phyloP scores from a whole-genome alignment of 1,140 invertebrate genomes.

The Drosophila burlai region DNA sequence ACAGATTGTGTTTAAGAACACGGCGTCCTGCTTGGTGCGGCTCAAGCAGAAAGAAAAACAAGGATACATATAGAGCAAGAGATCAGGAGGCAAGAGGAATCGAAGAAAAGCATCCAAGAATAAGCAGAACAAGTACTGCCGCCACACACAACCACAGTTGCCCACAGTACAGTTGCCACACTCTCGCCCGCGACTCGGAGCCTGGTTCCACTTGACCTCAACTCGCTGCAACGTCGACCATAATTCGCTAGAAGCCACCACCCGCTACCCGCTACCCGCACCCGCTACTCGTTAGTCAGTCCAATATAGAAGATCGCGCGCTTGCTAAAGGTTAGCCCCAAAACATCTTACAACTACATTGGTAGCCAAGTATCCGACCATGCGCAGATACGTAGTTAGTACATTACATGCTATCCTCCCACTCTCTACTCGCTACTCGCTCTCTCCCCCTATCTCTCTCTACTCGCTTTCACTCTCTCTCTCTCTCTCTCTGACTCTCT shows the following conservation, averaged over 20 bases:
- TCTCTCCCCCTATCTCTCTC: conserved; percentile 21
- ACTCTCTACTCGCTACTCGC: conserved; percentile 30
- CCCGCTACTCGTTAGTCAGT: conserved; percentile 74
- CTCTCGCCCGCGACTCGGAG: conserved; percentile 41
- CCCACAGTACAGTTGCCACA: conserved; percentile 6
- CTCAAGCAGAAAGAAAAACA: conserved; percentile 25
- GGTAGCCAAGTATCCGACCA: conserved; percentile 60
- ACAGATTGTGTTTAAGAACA: conserved; percentile 15
- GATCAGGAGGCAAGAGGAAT: conserved; percentile 20
- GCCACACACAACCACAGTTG: not conserved
- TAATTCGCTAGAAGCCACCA: conserved; percentile 42
- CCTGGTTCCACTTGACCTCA: conserved; percentile 44
- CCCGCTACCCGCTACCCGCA: conserved; percentile 41
- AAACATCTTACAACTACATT: conserved; percentile 73
- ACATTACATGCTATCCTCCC: conserved; percentile 60
- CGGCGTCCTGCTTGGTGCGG: conserved; percentile 8
- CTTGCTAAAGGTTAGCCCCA: conserved; percentile 81
- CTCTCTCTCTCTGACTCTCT: conserved; percentile 3
- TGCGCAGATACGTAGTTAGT: conserved; percentile 79
- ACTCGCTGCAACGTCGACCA: conserved; percentile 50
- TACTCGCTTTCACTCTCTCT: conserved; percentile 13
- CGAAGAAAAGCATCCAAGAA: conserved; percentile 17
- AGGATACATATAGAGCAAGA: conserved; percentile 45
- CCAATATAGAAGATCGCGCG: conserved; percentile 74
- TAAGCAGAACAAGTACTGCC: conserved; percentile 1